phyloP scores from a whole-genome alignment of 2,888 invertebrate species.

The Euphydryas editha region DNA sequence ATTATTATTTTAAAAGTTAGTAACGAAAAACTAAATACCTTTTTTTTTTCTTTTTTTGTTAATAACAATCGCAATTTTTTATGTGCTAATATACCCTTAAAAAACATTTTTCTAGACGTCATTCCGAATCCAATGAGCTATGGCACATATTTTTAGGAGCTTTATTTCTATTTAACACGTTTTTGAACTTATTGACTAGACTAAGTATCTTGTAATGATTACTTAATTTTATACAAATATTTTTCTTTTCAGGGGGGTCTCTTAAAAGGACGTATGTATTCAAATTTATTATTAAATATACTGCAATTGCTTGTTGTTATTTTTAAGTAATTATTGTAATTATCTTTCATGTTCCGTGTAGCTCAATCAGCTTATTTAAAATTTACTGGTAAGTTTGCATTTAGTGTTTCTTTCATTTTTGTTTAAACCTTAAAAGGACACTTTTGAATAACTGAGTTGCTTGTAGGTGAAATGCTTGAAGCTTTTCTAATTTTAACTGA shows the following conservation, averaged over 20 bases:
- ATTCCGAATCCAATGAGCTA: too few relatives aligned
- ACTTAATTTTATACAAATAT: not conserved
- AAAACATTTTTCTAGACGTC: too few relatives aligned
- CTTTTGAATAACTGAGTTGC: not conserved
- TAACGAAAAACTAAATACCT: too few relatives aligned
- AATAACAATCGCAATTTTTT: not conserved
- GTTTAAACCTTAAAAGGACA: not conserved
- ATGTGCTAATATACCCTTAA: too few relatives aligned
- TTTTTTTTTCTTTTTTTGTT: constrained; percentile 36
- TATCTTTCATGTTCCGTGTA: constrained; percentile 37
- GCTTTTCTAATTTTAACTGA: constrained; percentile 63
- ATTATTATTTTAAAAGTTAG: too few relatives aligned
- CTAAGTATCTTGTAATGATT: not conserved
- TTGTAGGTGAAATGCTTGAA: constrained; percentile 63
- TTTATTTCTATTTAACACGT: too few relatives aligned
- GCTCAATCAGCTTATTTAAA: constrained; percentile 60
- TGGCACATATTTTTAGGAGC: too few relatives aligned
- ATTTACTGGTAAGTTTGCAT: constrained; percentile 57
- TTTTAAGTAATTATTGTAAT: constrained; percentile 42
- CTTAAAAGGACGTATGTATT: constrained; percentile 49
- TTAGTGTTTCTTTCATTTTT: not conserved
- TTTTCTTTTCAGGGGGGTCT: constrained; percentile 58
- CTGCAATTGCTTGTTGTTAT: constrained; percentile 3
- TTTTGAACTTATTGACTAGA: too few relatives aligned
- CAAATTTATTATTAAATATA: constrained; percentile 27